Evolutionary conservation across 2,888 invertebrate species (phyloP), one percentile per base, ranked within the genome.

Genomic region (Lochmaea crataegi): DNA sequence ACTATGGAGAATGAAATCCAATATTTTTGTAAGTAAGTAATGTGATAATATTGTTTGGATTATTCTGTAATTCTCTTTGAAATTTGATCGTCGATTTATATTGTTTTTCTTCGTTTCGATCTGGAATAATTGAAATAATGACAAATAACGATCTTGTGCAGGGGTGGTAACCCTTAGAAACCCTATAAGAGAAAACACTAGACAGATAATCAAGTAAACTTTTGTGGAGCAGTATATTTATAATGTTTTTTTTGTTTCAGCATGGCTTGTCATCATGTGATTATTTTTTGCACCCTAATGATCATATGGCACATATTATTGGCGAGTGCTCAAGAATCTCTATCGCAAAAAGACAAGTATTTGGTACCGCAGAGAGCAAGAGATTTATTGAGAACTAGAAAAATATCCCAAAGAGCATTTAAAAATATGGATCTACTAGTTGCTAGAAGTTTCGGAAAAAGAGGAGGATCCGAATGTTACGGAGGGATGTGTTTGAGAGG

Each of bases 361-460:
- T 60, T 75, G 61, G 70, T 74, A 5, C 74, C 75, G 12, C 74
- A 67, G 14, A 75, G 75, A 58, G 69, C 75, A n/a, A 71, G 75
- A 42, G 68, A 74, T 2, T 45, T 75, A 1, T 65, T 57, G 10
- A 22, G 65, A 11, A 56, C 90, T 41, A 88, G 92, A 67, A 79
- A 76, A 69, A 78, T 79, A 16, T 91, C 91, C 41, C 91, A 92
- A 85, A 90, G 91, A 84, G 91, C 91, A 41, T 91, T 92, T 86
- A 90, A 91, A 84, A 90, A 91, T 83, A 89, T 90, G 71, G 90
- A 90, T 80, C 81, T 89, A 66, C 90, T 91, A 86, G 91, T 91
- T 0, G 91, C 91, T 0, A 85, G 92, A 77, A 91, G 91, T 65
- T 92, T 91, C 82, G 92, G 92, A 66, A 92, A 92, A 85, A 87